Evolutionary conservation across 1,140 invertebrate genomes (phyloP), one percentile per base, ranked within the genome.

Genomic region (Araneus ventricosus): DNA sequence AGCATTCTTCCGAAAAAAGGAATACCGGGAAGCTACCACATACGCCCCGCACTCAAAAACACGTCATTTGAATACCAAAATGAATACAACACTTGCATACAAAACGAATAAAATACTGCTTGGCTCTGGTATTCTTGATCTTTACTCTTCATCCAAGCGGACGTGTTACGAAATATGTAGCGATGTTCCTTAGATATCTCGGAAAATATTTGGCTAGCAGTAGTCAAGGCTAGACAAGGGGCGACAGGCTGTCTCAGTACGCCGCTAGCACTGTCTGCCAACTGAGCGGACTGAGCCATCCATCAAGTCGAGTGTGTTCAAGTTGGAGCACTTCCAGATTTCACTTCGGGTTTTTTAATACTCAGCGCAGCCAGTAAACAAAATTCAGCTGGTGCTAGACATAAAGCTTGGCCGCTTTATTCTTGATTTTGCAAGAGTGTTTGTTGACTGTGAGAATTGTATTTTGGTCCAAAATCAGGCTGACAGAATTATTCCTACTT

Each of bases 251-350:
- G 67, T 75, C 67, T 75, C 67, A 34, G 30, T 4, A 34, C 67
- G 27, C 67, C 67, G 67, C 67, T 34, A 75, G 67, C 17, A 37
- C 4, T 34, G 67, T 37, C 67, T 75, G 67, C 67, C 67, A 75
- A 75, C 10, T 17, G 67, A 75, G 17, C 34, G 30, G 67, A 75
- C 67, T 75, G 34, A 8, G 17, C 67, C 67, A 75, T 75, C 67
- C 67, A 75, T 75, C 67, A 75, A 4, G 17, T 5, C 10, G 27
- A 67, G 63, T 30, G 63, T n/a, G 14, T 37, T 37, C 30, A 30
- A 75, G 67, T 75, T 75, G 67, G 67, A 75, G 34, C 67, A 17
- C 67, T 75, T 75, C 67, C 67, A 75, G 67, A 34, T 75, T 75
- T 34, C 67, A 75, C 67, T 75, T 75, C 4, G 4, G 67, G 14